Evolutionary conservation across 2,113 vertebrate species (phyloP).

Genomic region (Rhipidura dahli): DNA sequence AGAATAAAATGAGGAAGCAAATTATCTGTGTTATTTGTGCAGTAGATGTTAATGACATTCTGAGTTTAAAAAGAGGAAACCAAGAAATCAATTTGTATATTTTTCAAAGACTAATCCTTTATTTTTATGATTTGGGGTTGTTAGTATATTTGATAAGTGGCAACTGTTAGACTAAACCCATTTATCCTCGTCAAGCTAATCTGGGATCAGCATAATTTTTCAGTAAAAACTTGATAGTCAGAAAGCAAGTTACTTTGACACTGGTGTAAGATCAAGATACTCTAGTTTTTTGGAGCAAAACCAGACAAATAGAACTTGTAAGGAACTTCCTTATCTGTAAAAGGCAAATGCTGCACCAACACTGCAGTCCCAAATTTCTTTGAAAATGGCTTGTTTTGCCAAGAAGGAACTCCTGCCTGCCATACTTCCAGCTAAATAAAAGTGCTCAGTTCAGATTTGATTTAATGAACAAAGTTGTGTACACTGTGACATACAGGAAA

Average conservation of each 20-base stretch:
- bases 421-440: neutral
- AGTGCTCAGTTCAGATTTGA: neutral
- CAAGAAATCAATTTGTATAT: neutral
- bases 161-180: neutral
- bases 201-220: neutral
- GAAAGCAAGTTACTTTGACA: neutral
- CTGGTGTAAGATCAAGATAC: neutral
- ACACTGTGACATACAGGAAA: neutral
- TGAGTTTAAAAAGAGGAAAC: neutral
- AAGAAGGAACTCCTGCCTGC: neutral
- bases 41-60: neutral
- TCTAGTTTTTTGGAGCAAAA: neutral
- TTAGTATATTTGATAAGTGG: neutral
- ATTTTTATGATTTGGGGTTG: neutral
- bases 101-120: neutral
- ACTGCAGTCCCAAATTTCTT: neutral
- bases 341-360: neutral
- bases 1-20: neutral
- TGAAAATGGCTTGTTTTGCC: fast-evolving
- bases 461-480: neutral
- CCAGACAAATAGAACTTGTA: neutral
- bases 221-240: neutral
- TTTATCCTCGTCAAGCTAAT: neutral
- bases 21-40: neutral
- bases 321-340: neutral